A percentile compares a stretch with the other conserved stretches of the same genome.
Evolutionary conservation across 2,113 vertebrate species (phyloP).

Genomic region (Galeopterus variegatus): DNA sequence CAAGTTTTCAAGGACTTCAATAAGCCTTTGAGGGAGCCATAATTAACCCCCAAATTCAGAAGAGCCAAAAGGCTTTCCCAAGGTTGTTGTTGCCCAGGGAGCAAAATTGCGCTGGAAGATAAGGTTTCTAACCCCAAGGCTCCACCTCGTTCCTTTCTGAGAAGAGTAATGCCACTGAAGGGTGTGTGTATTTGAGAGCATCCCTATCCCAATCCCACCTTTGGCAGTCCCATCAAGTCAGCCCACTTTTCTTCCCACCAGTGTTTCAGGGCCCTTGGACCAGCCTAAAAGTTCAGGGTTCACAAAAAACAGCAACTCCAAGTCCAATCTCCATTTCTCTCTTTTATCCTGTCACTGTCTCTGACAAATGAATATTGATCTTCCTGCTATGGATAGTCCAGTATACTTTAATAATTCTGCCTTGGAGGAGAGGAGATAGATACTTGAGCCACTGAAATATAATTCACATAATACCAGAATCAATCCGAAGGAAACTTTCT

Average conservation of each 20-base stretch:
- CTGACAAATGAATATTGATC: neutral
- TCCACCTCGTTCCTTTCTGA: neutral
- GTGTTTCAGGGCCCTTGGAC: neutral
- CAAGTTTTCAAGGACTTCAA: neutral
- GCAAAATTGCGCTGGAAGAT: neutral
- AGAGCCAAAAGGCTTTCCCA: neutral
- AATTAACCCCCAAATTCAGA: neutral
- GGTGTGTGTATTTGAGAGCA: neutral
- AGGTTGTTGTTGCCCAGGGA: neutral
- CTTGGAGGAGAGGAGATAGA: neutral
- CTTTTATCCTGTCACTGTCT: neutral
- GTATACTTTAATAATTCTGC: neutral
- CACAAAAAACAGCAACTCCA: neutral
- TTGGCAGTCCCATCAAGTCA: neutral
- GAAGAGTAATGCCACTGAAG: neutral
- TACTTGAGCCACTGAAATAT: neutral
- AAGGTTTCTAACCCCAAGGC: neutral
- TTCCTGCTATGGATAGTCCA: neutral
- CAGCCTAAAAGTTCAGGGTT: neutral
- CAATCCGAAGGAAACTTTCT: neutral
- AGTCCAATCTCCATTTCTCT: neutral
- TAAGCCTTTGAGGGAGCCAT: neutral
- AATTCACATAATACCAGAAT: neutral
- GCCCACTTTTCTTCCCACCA: neutral
- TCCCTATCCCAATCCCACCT: rapidly evolving